A percentile compares a stretch with the other conserved stretches of the same genome.
These are phyloP conservation scores for Portevinia maculata DNA, from an alignment of 2,888 invertebrate genomes.

Conservation along the genomic window DNA sequence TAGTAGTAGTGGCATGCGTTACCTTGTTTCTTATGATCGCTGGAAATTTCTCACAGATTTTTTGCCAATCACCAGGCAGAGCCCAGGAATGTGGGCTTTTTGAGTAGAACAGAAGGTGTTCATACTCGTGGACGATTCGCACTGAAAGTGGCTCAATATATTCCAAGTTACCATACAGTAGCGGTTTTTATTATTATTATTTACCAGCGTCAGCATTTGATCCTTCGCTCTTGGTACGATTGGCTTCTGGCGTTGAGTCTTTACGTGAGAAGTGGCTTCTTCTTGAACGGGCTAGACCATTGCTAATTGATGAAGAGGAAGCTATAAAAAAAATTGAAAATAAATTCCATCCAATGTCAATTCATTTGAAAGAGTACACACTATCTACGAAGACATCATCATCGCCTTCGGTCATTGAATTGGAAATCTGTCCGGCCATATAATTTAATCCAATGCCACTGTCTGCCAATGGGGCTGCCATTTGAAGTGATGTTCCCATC, in stretches of 20 bases:
- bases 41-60: slow-evolving; percentile 81
- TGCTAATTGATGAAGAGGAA: slow-evolving; percentile 76
- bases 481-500: slow-evolving; percentile 78
- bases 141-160: slow-evolving; percentile 76
- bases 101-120: slow-evolving; percentile 81
- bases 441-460: slow-evolving; percentile 82
- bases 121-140: slow-evolving; percentile 81
- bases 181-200: slow-evolving; percentile 21
- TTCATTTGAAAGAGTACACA: slow-evolving; percentile 16
- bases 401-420: slow-evolving; percentile 79
- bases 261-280: slow-evolving; percentile 83
- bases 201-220: slow-evolving; percentile 72
- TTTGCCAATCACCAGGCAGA: slow-evolving; percentile 81
- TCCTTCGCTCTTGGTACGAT: slow-evolving; percentile 76
- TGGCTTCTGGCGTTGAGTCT: slow-evolving; percentile 81
- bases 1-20: slow-evolving; percentile 76
- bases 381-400: slow-evolving; percentile 82
- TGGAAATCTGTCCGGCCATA: slow-evolving; percentile 78
- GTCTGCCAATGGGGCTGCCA: slow-evolving; percentile 80
- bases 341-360: not conserved
- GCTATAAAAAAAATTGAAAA: slow-evolving; percentile 46
- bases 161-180: slow-evolving; percentile 32
- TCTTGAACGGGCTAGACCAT: slow-evolving; percentile 82
- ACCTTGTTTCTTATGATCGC: slow-evolving; percentile 83
- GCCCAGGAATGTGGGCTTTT: slow-evolving; percentile 82